Conservation (phyloP, 37 sponge, comb jelly and placozoan genomes). For the Eunapius fragilis region DNA sequence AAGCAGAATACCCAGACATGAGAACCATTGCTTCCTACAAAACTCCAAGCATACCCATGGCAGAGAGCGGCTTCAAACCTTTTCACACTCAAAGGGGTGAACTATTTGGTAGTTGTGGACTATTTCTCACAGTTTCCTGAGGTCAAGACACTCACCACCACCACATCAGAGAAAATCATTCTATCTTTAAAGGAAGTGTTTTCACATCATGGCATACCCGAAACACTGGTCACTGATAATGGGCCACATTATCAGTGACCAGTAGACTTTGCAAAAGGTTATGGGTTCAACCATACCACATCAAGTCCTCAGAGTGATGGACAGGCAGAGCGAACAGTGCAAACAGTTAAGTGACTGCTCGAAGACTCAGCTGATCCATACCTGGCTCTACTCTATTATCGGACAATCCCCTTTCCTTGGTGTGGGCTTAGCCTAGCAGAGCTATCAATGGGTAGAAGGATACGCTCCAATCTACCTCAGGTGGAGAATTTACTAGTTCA, state of each 20-base stretch:
- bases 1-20: neutral
- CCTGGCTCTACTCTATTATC: constrained; percentile 27
- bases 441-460: constrained; percentile 42
- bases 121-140: constrained; percentile 45
- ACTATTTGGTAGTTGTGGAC: constrained; percentile 30
- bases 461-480: too few relatives aligned
- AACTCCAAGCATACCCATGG: constrained; percentile 32
- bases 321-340: constrained; percentile 31
- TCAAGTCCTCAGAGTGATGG: constrained; percentile 64
- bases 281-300: constrained; percentile 50
- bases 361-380: constrained; percentile 18
- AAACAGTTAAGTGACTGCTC: constrained; percentile 45
- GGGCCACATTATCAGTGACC: constrained; percentile 48
- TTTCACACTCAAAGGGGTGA: constrained; percentile 2
- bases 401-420: constrained; percentile 51
- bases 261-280: constrained; percentile 21
- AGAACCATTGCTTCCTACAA: too few relatives aligned
- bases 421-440: constrained; percentile 29
- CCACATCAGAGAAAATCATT: constrained; percentile 11
- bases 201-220: constrained; percentile 44
- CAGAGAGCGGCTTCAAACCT: constrained; percentile 39
- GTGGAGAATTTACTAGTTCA: too few relatives aligned
- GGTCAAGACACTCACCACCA: constrained; percentile 29
- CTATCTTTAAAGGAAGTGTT: constrained; percentile 34
- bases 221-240: constrained; percentile 53